Conservation (phyloP, 2,797 vertebrate species). For the Coregonus ussuriensis region DNA sequence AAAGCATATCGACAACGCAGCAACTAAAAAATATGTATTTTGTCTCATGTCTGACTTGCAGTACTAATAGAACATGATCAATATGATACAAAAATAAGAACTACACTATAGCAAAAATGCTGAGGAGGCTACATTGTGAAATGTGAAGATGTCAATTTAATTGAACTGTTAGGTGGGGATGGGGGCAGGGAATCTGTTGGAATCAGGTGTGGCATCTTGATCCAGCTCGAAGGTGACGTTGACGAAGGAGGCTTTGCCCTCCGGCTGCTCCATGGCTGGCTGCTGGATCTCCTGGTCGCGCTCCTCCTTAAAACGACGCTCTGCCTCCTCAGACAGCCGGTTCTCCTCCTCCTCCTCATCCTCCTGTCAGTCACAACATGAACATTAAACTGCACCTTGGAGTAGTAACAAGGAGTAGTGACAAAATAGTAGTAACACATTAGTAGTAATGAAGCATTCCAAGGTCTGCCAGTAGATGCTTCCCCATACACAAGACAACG, state of each 20-base stretch:
- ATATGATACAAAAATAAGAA: neutral
- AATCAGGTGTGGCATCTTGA: slow-evolving; percentile 73
- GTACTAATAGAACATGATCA: neutral
- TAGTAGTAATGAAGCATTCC: neutral
- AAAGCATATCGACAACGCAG: neutral
- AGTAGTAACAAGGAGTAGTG: neutral
- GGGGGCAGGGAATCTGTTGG: slow-evolving; percentile 78
- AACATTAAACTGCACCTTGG: neutral
- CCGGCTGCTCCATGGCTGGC: slow-evolving; percentile 84
- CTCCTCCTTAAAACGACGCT: slow-evolving; percentile 76
- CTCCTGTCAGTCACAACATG: slow-evolving; percentile 74
- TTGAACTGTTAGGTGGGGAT: slow-evolving; percentile 76
- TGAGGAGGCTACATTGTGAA: neutral
- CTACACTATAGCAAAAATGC: neutral
- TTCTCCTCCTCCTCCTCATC: slow-evolving; percentile 92
- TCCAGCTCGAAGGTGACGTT: slow-evolving; percentile 93
- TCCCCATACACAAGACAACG: neutral
- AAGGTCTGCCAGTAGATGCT: neutral
- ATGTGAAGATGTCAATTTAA: slow-evolving; percentile 36
- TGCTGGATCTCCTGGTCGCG: slow-evolving; percentile 62
- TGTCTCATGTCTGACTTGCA: too few relatives aligned
- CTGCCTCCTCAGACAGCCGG: slow-evolving; percentile 84
- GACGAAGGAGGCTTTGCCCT: slow-evolving; percentile 83
- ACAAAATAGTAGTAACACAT: neutral
- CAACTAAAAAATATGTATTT: too few relatives aligned